Evolutionary conservation across 2,888 invertebrate genomes (phyloP), one percentile per base, ranked within the genome.

Genomic region (Melolontha melolontha): DNA sequence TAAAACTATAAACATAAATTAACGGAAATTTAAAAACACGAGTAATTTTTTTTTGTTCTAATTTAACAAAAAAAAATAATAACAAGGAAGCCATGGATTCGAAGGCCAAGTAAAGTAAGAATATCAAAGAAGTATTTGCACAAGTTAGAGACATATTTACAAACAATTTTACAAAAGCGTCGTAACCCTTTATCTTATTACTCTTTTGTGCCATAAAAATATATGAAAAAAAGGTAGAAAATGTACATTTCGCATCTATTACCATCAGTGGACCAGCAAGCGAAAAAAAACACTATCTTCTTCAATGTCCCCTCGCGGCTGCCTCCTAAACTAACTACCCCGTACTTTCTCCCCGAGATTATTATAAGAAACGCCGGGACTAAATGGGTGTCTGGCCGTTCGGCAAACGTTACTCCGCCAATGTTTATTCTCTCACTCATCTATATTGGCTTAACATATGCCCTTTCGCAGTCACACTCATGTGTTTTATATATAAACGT

Each of bases 341-440:
- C 74, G 72, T 76, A 73, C 77, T 78, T 79, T 78, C 79, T 74
- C 79, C 77, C 79, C 75, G 75, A 80, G 80, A 81, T 81, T 81
- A 81, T 81, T 81, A 81, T 81, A 80, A 81, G 80, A 80, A 81
- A 81, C 80, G 81, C 77, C 78, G 77, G 76, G 78, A 79, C 80
- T 81, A 81, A 81, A 80, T 81, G 81, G 80, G 80, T 79, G 79
- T 79, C 79, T 79, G 79, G 72, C 74, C 79, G 79, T 82, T 82
- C 82, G 77, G 85, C 86, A 86, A 72, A 70, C 71, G 72, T 70
- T 72, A 70, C 66, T 68, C 71, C 67, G 66, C 67, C 54, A 66
- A 66, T 67, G 57, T 67, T 68, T 64, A 70, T 70, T 66, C 66
- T 63, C 67, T 68, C 70, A 40, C 34, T 42, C 72, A 51, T 64